Base-by-base conservation (phyloP, 2,888 invertebrate species). In the Ptycholaimellus sp. region DNA sequence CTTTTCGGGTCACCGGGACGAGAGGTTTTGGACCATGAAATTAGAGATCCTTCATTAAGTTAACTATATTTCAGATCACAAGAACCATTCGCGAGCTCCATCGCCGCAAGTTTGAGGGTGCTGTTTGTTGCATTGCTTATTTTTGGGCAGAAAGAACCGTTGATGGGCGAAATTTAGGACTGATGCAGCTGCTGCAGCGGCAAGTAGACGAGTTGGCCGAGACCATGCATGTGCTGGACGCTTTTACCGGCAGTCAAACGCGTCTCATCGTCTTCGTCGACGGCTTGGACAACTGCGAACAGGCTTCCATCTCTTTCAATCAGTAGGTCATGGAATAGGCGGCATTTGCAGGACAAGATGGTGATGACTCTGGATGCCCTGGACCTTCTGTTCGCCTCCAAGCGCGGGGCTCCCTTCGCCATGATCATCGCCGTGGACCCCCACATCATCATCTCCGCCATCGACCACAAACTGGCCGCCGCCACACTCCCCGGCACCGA, bases 281-380 rank as follows among this genome's bases (percentile, higher is more conserved):
- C 61, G 93, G 93, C 2, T 64, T 96, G 47, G 96, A 96, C 64
- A 85, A 81, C 56, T 90, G 90, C 58, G 93, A 96, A 57, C 53
- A 52, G 36, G 49, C 83, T 87, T 19, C 66, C 87, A 27, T 27
- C 9, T 11, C 27, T 27, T 9, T 27, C 11, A 27, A 9, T 27
- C 27, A n/a, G 9, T 27, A n/a, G n/a, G 27, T n/a, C 9, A n/a
- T 11, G 9, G 27, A 27, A 27, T 14, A n/a, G 31, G 9, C 9
- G 31, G 5, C 16, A 5, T 29, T 29, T 44, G 44, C 23, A 23
- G 40, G 40, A 43, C 30, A 23, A 30, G 13, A 35, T 40, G 42
- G 37, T 54, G 5, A 55, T 58, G 44, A 73, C 93, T 16, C 67
- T 96, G 42, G 93, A 90, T 65, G 80, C 87, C 1, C 76, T 96